Evolutionary conservation across 1,140 invertebrate species (phyloP).

Genomic region (Drosophila melanogaster): Release_6_plus_ISO1_MT NT_037436.4:3081001-3081500

Average conservation of each 20-base stretch:
- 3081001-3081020: too few relatives aligned
- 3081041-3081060: not conserved
- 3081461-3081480: not conserved
- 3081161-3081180: constrained; percentile 51
- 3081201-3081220: constrained; percentile 26
- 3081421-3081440: too few relatives aligned
- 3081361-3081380: too few relatives aligned
- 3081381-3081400: too few relatives aligned
- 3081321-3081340: constrained; percentile 8
- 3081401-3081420: too few relatives aligned
- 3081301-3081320: not conserved
- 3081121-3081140: constrained; percentile 12
- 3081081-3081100: not conserved
- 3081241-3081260: constrained; percentile 46
- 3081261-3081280: constrained; percentile 44
- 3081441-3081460: too few relatives aligned
- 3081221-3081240: constrained; percentile 44
- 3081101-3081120: not conserved
- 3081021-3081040: too few relatives aligned
- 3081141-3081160: constrained; percentile 34
- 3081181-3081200: constrained; percentile 30
- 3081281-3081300: not conserved
- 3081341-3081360: not conserved
- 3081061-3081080: too few relatives aligned
- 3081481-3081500: too few relatives aligned